Conservation (phyloP, 2,888 invertebrate genomes). For the Cosmopolites sordidus region DNA sequence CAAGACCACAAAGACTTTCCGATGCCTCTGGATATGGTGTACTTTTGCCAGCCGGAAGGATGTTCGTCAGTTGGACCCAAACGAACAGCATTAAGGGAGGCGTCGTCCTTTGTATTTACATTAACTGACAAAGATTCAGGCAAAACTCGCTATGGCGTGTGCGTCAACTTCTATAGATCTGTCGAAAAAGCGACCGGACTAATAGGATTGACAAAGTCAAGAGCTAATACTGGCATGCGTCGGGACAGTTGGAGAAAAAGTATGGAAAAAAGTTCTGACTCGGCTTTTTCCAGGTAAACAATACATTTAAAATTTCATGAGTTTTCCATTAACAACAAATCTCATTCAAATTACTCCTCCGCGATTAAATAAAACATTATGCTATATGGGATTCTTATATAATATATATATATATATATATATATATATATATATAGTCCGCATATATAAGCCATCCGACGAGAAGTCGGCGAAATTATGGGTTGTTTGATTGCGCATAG, state of each 20-base stretch:
- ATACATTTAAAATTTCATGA: too few species aligned
- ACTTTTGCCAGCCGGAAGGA: slow-evolving; percentile 99
- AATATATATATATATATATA: too few species aligned
- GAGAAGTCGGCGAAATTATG: too few species aligned
- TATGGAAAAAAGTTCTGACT: slow-evolving; percentile 88
- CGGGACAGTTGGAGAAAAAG: slow-evolving; percentile 89
- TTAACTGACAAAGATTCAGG: slow-evolving; percentile 98
- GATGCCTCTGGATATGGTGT: slow-evolving; percentile 95
- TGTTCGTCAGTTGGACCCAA: slow-evolving; percentile 89
- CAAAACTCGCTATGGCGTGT: slow-evolving; percentile 91
- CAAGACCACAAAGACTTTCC: slow-evolving; percentile 97
- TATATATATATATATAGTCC: too few species aligned
- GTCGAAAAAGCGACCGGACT: slow-evolving; percentile 60
- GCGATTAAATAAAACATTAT: too few species aligned
- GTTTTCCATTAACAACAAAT: too few species aligned
- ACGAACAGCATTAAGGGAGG: slow-evolving; percentile 78
- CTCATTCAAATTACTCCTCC: too few species aligned
- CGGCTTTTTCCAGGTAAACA: slow-evolving; percentile 81
- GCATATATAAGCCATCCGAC: too few species aligned
- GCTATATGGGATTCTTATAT: too few species aligned
- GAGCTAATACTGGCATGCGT: slow-evolving; percentile 60
- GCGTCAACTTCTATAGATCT: slow-evolving; percentile 96
- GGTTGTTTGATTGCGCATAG: too few species aligned
- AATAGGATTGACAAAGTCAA: slow-evolving; percentile 42
- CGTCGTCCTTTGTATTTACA: slow-evolving; percentile 95